Base-by-base conservation (phyloP, 2,797 vertebrate genomes). In the Pterois miles region DNA sequence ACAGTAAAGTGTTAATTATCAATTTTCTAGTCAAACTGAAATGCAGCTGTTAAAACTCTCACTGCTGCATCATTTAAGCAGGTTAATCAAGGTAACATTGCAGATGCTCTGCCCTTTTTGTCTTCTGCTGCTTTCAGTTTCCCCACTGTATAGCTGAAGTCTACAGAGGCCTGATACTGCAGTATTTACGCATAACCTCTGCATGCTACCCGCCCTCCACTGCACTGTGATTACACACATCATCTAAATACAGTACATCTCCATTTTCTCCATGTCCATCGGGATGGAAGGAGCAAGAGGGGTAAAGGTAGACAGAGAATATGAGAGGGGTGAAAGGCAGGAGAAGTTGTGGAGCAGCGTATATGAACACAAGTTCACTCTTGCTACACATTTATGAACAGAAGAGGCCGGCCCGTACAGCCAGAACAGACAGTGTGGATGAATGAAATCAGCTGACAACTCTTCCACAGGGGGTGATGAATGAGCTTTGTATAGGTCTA, bases 191-290 rank as follows among this genome's bases (percentile, higher is more conserved):
- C 74, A 76, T 80, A 82, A 86, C 83, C 90, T 78, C 71, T 66
- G 78, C 57, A 43, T 25, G 33, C 82, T 70, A 33, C 76, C 77
- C 13, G 31, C 73, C 74, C 65, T 86, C 76, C 76, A 59, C 86
- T 84, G 89, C 77, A 73, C 81, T 65, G 83, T 89, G 76, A 88
- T 91, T 89, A 83, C 72, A 82, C 83, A 83, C 68, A 83, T 85
- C 72, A 88, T 88, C 84, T 88, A 52, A 88, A 90, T 82, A 84
- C 65, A 52, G 65, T 23, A 67, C 64, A 69, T 71, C 71, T 82
- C 71, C 57, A 25, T 65, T 69, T 76, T 79, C 70, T 60, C 57
- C 33, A 2, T 22, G 54, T 68, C 81, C 77, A 50, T 20, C 0
- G 66, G 63, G 72, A 83, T 48, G 34, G 36, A 60, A 46, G 48